phyloP scores from a whole-genome alignment of 2,113 vertebrate species.

The Spea bombifrons region DNA sequence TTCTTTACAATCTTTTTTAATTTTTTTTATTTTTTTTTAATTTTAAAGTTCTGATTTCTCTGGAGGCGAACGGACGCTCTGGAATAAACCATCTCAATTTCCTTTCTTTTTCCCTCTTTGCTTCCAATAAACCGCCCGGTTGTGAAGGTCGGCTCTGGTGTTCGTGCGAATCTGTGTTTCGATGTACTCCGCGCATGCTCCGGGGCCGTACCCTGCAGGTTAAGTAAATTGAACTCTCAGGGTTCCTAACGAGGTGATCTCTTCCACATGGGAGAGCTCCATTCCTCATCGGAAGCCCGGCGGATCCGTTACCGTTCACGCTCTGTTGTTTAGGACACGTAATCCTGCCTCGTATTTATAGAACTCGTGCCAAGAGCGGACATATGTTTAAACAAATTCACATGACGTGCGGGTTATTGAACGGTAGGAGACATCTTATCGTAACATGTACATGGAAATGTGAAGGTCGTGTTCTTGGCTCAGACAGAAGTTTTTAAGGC shows the following conservation, averaged over 20 bases:
- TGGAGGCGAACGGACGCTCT: not conserved
- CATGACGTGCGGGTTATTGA: slow-evolving; percentile 8
- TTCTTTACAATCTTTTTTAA: not conserved
- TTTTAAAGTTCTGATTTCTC: not conserved
- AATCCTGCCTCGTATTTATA: not conserved
- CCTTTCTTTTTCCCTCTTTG: not conserved
- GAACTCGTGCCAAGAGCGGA: not conserved
- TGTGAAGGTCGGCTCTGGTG: not conserved
- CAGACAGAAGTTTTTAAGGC: too few relatives aligned
- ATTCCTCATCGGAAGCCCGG: not conserved
- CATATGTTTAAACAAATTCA: slow-evolving; percentile 3
- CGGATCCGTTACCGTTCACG: not conserved
- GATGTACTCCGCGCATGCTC: not conserved
- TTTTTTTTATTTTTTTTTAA: not conserved
- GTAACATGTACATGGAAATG: too few relatives aligned
- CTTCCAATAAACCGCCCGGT: not conserved
- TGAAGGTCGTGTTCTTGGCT: too few relatives aligned
- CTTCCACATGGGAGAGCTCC: slow-evolving; percentile 23
- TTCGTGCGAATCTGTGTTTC: not conserved
- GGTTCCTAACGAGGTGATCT: slow-evolving; percentile 13
- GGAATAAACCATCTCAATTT: not conserved
- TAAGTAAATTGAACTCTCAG: slow-evolving; percentile 26
- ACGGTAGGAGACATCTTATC: slow-evolving; percentile 15
- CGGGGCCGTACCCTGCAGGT: slow-evolving; percentile 2
- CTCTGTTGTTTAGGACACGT: slow-evolving; percentile 16